Conservation (phyloP, 2,888 invertebrate species). For the Leuctra nigra region DNA sequence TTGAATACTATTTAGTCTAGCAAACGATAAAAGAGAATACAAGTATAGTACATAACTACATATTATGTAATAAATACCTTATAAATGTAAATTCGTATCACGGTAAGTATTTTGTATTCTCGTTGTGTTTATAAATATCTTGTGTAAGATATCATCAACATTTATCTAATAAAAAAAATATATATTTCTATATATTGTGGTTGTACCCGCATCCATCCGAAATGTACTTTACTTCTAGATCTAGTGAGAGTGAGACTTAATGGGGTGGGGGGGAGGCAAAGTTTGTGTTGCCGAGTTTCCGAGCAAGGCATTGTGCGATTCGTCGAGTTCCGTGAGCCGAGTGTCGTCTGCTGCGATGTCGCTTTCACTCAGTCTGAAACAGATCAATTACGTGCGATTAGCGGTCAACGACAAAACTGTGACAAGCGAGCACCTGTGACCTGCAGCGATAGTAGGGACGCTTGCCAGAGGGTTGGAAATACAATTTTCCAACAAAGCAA, state of each 20-base stretch:
- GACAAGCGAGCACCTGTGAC: no score
- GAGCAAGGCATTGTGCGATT: not conserved
- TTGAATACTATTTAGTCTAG: conserved; percentile 13
- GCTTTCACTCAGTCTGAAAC: not conserved
- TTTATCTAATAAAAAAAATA: conserved; percentile 24
- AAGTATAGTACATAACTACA: conserved; percentile 17
- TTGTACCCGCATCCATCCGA: conserved; percentile 29
- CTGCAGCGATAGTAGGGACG: no score
- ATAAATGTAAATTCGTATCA: conserved; percentile 21
- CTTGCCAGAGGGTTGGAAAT: no score
- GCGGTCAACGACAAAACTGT: no score
- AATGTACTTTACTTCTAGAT: conserved; percentile 23
- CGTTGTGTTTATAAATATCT: conserved; percentile 21
- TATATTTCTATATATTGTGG: conserved; percentile 20
- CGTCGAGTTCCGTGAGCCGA: conserved; percentile 1
- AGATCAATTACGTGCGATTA: no score
- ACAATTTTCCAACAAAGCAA: no score
- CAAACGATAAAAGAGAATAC: conserved; percentile 10
- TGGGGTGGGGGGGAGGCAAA: conserved; percentile 10
- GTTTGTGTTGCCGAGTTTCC: not conserved
- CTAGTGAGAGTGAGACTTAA: conserved; percentile 5
- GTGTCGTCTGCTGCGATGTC: not conserved
- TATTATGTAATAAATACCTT: conserved; percentile 22
- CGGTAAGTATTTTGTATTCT: conserved; percentile 14
- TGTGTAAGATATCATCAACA: conserved; percentile 23